phyloP scores from a whole-genome alignment of 1,140 invertebrate genomes.

The Globodera rostochiensis region DNA sequence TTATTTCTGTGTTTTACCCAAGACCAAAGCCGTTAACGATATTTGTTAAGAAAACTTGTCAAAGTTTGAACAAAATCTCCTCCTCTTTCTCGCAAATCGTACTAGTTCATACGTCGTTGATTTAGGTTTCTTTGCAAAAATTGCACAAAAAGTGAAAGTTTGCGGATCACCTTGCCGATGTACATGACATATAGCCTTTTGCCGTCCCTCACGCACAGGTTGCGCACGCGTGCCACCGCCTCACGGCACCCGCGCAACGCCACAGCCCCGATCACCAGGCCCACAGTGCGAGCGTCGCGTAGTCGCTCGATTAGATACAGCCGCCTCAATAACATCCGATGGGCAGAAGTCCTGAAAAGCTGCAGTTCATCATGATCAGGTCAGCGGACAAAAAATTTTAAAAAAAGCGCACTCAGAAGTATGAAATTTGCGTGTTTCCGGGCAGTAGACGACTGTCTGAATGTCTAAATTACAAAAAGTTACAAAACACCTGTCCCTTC shows the following conservation, averaged over 20 bases:
- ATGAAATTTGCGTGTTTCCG: conserved; percentile 18
- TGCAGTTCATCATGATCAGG: neutral
- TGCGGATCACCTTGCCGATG: conserved; percentile 45
- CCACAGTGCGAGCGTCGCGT: conserved; percentile 52
- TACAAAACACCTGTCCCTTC: neutral
- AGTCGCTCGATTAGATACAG: conserved; percentile 56
- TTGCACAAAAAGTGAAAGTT: too few species aligned
- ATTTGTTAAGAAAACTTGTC: too few species aligned
- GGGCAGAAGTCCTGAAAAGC: conserved; percentile 37
- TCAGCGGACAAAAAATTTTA: neutral
- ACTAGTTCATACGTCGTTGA: too few species aligned
- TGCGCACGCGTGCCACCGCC: conserved; percentile 44
- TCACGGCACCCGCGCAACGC: conserved; percentile 38
- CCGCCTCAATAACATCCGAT: conserved; percentile 44
- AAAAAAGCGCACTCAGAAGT: conserved; percentile 22
- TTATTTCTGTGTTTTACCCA: too few species aligned
- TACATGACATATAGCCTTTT: conserved; percentile 58
- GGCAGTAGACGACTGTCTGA: conserved; percentile 21
- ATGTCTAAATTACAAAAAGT: conserved; percentile 12
- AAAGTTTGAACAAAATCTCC: too few species aligned
- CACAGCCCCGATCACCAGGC: conserved; percentile 55
- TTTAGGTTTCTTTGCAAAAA: too few species aligned
- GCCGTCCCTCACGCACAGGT: conserved; percentile 45
- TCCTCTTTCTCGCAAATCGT: too few species aligned
- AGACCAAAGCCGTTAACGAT: too few species aligned